A percentile compares a stretch with the other conserved stretches of the same genome.
phyloP scores from a whole-genome alignment of 2,113 vertebrate species.

The Eptesicus fuscus region DNA sequence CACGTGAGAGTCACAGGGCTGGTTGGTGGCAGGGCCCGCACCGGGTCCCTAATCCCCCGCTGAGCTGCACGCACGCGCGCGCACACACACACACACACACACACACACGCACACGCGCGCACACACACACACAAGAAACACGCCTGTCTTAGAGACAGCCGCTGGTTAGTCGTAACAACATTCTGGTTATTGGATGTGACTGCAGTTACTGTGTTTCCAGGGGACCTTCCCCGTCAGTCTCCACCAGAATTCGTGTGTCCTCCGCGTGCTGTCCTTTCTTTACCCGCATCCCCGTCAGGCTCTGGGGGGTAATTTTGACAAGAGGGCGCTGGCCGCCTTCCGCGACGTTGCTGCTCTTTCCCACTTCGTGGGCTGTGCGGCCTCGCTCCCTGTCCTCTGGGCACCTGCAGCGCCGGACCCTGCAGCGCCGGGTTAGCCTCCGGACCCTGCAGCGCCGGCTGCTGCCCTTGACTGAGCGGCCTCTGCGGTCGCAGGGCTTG shows the following conservation, averaged over 20 bases:
- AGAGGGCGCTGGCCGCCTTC: background rate
- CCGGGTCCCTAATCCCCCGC: too few relatives aligned
- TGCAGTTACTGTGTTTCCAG: background rate
- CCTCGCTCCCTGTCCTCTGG: background rate
- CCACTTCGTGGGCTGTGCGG: background rate
- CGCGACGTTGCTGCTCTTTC: background rate
- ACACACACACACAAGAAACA: background rate
- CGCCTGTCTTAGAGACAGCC: background rate
- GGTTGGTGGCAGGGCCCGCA: background rate
- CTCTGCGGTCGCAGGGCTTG: background rate
- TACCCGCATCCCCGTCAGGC: background rate
- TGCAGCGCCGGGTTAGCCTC: background rate
- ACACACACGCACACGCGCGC: accelerated
- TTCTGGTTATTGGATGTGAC: background rate
- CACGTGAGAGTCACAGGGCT: background rate
- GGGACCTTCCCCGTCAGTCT: background rate
- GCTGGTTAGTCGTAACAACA: background rate
- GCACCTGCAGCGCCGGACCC: background rate
- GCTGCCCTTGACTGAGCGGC: background rate
- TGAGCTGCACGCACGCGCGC: accelerated
- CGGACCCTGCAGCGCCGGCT: accelerated
- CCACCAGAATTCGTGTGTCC: background rate
- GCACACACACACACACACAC: accelerated
- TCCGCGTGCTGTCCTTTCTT: background rate
- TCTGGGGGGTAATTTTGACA: background rate